These are phyloP conservation scores for Vultur gryphus DNA, from an alignment of 2,797 vertebrate genomes.

Conservation along the genomic window DNA sequence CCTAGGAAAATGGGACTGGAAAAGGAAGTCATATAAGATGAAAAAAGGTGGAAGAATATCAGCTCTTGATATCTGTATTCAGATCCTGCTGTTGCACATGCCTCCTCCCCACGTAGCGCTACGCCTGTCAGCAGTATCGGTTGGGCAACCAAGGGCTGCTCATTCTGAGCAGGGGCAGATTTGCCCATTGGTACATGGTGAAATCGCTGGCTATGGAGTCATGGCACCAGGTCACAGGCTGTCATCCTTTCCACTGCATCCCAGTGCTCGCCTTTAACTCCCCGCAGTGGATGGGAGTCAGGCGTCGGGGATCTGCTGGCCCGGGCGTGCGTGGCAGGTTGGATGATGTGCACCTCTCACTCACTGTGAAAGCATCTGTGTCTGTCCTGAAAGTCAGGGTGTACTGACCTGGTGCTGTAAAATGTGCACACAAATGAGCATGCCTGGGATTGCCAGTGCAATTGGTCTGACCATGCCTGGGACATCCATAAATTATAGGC, in stretches of 20 bases:
- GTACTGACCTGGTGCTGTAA: too few species aligned
- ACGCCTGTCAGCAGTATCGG: fast-evolving
- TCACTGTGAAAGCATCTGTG: background rate
- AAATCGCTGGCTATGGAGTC: fast-evolving
- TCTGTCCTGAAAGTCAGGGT: background rate
- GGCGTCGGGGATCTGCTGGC: fast-evolving
- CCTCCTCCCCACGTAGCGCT: fast-evolving
- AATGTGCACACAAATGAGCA: background rate
- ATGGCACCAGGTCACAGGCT: background rate
- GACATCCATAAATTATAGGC: background rate
- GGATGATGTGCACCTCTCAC: background rate
- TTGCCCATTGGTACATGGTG: fast-evolving
- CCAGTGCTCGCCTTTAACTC: background rate
- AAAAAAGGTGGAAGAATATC: background rate
- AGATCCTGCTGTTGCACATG: background rate
- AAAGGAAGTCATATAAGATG: background rate
- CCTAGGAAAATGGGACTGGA: background rate
- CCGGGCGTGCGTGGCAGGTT: fast-evolving
- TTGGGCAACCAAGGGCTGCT: background rate
- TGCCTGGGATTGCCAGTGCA: background rate
- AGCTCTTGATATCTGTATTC: background rate
- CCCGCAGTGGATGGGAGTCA: fast-evolving
- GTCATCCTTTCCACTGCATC: background rate
- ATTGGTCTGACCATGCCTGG: fast-evolving
- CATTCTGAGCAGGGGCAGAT: background rate